Conservation (phyloP, 2,113 vertebrate genomes). For the Osmerus eperlanus region DNA sequence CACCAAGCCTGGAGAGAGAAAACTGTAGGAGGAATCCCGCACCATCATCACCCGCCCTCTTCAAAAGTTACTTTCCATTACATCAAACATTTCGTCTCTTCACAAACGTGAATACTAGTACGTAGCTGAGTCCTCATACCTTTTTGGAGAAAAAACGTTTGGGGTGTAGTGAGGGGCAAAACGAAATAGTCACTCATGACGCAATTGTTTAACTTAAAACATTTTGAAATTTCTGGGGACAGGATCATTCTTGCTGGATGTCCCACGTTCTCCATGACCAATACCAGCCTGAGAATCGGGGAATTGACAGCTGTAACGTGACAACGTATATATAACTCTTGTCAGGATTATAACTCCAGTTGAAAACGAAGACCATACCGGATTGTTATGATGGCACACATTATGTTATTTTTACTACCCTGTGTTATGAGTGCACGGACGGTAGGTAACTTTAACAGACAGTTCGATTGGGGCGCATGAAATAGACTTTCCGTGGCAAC, state of each 20-base stretch:
- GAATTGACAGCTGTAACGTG: conserved; percentile 55
- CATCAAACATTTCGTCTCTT: conserved; percentile 17
- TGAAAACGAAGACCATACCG: conserved; percentile 14
- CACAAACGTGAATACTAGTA: neutral
- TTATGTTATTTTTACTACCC: conserved; percentile 40
- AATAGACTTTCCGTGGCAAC: neutral
- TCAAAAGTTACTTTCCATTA: neutral
- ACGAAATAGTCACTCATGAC: conserved; percentile 54
- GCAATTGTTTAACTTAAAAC: conserved; percentile 60
- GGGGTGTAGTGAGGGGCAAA: neutral
- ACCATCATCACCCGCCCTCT: neutral
- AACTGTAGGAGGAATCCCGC: neutral
- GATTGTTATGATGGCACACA: conserved; percentile 29
- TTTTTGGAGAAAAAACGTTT: conserved; percentile 4
- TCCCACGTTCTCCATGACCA: conserved; percentile 51
- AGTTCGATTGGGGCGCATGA: no score
- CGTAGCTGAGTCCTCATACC: conserved; percentile 29
- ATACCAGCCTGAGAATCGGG: conserved; percentile 32
- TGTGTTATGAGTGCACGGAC: conserved; percentile 33
- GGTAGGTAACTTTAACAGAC: conserved; percentile 50
- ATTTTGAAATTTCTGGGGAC: conserved; percentile 41
- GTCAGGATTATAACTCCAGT: conserved; percentile 17
- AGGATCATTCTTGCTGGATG: conserved; percentile 58
- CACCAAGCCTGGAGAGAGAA: neutral
- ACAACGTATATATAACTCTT: conserved; percentile 22